Evolutionary conservation across 2,888 invertebrate species (phyloP).

Genomic region (Cephus sareptanus): DNA sequence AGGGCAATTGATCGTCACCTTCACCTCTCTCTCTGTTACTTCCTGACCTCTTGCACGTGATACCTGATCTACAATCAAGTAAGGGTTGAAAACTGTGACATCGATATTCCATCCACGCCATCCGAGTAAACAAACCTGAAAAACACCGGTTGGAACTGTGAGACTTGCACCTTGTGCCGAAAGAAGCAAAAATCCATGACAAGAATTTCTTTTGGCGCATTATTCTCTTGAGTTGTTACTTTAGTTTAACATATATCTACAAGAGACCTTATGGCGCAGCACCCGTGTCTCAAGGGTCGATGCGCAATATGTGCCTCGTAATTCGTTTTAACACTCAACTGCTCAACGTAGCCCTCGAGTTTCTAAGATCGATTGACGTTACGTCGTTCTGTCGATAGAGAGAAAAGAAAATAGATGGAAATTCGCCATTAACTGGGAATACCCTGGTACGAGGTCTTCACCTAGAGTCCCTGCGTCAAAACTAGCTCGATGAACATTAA

Average conservation of each 20-base stretch:
- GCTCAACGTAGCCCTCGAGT: not conserved
- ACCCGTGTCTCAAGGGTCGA: not conserved
- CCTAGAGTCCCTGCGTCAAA: not conserved
- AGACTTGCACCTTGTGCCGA: not conserved
- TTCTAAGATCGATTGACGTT: not conserved
- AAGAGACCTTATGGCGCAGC: not conserved
- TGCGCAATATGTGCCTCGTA: conserved; percentile 15
- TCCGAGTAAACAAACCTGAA: not conserved
- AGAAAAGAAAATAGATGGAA: not conserved
- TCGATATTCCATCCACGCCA: not conserved
- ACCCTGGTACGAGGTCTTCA: not conserved
- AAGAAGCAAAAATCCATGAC: not conserved
- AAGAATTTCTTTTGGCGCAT: not conserved
- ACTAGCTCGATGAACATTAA: conserved; percentile 12
- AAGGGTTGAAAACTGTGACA: not conserved
- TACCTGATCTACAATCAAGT: not conserved
- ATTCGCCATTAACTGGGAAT: not conserved
- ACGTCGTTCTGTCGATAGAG: not conserved
- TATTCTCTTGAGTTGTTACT: not conserved
- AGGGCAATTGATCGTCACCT: not conserved
- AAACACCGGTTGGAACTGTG: not conserved
- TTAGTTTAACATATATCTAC: not conserved
- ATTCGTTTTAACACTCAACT: conserved; percentile 10
- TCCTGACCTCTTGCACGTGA: not conserved
- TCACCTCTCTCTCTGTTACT: not conserved